These are phyloP conservation scores for Exephanes ischioxanthus DNA, from an alignment of 2,888 invertebrate species.

Conservation along the genomic window DNA sequence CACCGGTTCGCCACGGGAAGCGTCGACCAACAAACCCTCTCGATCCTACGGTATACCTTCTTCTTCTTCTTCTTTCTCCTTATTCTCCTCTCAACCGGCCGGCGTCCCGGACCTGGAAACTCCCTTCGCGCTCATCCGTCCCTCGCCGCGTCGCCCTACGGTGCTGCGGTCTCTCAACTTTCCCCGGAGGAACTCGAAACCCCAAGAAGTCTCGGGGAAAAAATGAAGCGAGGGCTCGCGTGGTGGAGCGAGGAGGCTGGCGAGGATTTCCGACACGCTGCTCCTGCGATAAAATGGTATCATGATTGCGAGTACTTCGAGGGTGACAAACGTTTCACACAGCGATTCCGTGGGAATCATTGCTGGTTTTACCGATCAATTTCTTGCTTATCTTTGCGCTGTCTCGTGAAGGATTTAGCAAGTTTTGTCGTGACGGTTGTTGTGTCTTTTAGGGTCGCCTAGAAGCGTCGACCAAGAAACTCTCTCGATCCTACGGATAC, in stretches of 20 bases:
- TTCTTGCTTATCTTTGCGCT: neutral
- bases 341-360: constrained; percentile 42
- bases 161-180: constrained; percentile 53
- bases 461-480: constrained; percentile 11
- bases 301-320: constrained; percentile 58
- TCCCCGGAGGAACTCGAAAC: constrained; percentile 53
- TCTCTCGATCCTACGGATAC: constrained; percentile 55
- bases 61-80: constrained; percentile 39
- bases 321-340: constrained; percentile 39
- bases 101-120: neutral
- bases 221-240: constrained; percentile 52
- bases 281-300: constrained; percentile 47
- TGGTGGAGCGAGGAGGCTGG: neutral
- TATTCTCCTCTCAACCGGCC: constrained; percentile 11
- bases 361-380: constrained; percentile 12
- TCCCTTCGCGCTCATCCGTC: constrained; percentile 2
- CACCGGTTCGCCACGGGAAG: constrained; percentile 16
- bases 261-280: neutral
- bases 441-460: neutral
- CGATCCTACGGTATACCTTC: constrained; percentile 40
- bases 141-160: constrained; percentile 11
- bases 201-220: constrained; percentile 42
- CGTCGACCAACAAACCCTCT: constrained; percentile 49
- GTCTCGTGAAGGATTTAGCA: neutral
- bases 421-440: constrained; percentile 8